Evolutionary conservation across 2,113 vertebrate species (phyloP), one percentile per base, ranked within the genome.

Genomic region (Chroicocephalus ridibundus): DNA sequence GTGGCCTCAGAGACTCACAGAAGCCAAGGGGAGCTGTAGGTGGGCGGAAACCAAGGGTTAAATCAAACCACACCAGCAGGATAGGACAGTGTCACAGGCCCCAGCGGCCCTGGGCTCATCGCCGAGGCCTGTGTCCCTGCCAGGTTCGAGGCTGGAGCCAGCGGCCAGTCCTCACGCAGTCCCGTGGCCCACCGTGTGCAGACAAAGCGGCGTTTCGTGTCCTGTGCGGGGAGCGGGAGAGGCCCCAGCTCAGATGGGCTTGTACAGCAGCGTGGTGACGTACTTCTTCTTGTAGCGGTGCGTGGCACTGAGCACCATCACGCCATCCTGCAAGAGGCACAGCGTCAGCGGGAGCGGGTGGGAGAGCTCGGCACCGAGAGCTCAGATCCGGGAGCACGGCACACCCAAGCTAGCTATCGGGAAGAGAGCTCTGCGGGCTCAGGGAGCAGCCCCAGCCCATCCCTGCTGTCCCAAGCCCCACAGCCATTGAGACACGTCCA

Each of bases 211-310:
- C 25, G 5, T 72, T 96, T 86, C 3, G 61, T 96, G 91, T 94
- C 94, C 95, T 94, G 68, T 20, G 42, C 32, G 68, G 85, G 32
- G 88, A 70, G 79, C 0, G 13, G 24, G 66, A 4, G 65, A 54
- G 60, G 64, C 60, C 66, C 84, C 6, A 0, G 65, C 83, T 98
- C 97, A 98, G 83, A 98, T 98, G 94, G 97, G 97, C 58, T 97
- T 98, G 93, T 98, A 98, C 7, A 98, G 97, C 95, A 99, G 98
- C 5, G 99, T 99, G 86, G 99, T 99, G 95, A 99, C 99, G 4
- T 99, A 99, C 93, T 99, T 99, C 98, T 99, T 99, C 98, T 99
- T 99, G 97, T 99, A 99, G 90, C 99, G 99, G 86, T 99, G 99
- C 1, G 99, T 99, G 13, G 99, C 99, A 36, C 99, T 99, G 64